A percentile compares a stretch with the other conserved stretches of the same genome.
Evolutionary conservation across 2,888 invertebrate genomes (phyloP).

Genomic region (Cheilosia impressa): DNA sequence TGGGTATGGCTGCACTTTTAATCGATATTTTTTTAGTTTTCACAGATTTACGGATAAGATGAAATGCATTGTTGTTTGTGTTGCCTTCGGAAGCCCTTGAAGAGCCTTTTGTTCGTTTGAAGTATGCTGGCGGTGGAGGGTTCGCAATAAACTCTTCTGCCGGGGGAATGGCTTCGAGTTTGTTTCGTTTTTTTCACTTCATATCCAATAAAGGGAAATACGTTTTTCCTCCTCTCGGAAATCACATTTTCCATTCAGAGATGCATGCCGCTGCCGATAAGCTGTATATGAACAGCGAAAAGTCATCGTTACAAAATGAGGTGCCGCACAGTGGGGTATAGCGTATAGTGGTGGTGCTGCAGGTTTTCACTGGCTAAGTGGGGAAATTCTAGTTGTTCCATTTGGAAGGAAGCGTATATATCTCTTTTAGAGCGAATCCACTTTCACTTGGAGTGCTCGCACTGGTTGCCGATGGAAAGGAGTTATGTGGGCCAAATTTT

Average conservation of each 20-base stretch:
- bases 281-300: neutral
- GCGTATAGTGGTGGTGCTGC: too few species aligned
- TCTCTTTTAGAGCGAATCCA: too few species aligned
- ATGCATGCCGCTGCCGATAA: neutral
- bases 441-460: too few species aligned
- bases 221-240: neutral
- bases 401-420: too few species aligned
- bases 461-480: too few species aligned
- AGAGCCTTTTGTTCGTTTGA: neutral
- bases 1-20: slow-evolving; percentile 14
- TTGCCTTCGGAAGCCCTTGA: slow-evolving; percentile 6
- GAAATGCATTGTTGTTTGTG: slow-evolving; percentile 20
- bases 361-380: too few species aligned
- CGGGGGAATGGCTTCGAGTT: slow-evolving; percentile 1
- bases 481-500: too few species aligned
- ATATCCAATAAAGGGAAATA: slow-evolving; percentile 16
- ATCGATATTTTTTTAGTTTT: slow-evolving; percentile 18
- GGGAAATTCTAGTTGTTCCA: too few species aligned
- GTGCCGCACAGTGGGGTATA: neutral
- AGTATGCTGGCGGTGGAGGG: neutral
- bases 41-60: neutral
- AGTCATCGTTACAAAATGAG: neutral
- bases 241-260: neutral
- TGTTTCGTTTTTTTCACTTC: neutral
- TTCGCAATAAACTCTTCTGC: neutral